phyloP scores from a whole-genome alignment of 2,113 vertebrate species.

The Spizaetus ornatus region DNA sequence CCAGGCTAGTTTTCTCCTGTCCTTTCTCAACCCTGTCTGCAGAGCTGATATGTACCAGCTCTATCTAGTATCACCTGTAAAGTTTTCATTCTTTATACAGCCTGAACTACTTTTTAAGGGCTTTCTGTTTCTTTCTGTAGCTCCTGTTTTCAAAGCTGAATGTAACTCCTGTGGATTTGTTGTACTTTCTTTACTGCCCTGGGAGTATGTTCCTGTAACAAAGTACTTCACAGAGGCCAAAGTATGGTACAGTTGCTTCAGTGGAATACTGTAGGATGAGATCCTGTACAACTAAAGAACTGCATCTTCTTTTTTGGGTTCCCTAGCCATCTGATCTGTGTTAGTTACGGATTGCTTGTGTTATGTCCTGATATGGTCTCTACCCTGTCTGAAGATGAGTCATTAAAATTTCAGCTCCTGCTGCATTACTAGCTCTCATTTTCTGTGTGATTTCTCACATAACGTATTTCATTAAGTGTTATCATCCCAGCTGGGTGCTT shows the following conservation, averaged over 20 bases:
- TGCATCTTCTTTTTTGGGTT: neutral
- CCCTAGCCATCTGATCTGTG: neutral
- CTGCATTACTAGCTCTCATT: neutral
- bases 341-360: neutral
- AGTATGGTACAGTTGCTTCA: neutral
- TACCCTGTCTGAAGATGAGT: neutral
- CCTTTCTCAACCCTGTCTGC: neutral
- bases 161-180: neutral
- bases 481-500: neutral
- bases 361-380: neutral
- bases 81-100: neutral
- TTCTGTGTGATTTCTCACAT: neutral
- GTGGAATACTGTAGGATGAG: neutral
- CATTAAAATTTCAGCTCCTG: neutral
- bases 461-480: neutral
- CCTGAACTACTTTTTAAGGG: neutral
- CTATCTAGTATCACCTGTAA: neutral
- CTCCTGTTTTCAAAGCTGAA: neutral
- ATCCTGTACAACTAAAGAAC: neutral
- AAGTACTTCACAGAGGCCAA: neutral
- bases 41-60: neutral
- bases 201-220: neutral
- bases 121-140: neutral
- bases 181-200: neutral
- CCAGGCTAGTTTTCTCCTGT: neutral